Conservation (phyloP, 2,888 invertebrate species). For the Drepana falcataria region DNA sequence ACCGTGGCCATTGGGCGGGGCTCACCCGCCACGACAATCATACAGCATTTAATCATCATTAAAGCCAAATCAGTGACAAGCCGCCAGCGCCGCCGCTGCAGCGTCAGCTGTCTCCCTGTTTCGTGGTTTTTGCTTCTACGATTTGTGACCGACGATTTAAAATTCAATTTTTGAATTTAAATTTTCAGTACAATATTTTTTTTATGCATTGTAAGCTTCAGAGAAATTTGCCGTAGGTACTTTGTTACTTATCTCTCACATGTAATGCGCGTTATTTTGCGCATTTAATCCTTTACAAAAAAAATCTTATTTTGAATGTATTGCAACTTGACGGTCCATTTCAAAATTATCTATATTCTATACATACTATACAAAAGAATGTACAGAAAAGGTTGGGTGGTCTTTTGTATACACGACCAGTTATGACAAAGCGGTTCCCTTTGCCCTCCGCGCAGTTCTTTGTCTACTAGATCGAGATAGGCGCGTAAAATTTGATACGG, state of each 20-base stretch:
- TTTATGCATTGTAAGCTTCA: not conserved
- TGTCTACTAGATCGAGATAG: conserved; percentile 76
- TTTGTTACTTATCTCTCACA: not conserved
- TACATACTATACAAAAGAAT: conserved; percentile 53
- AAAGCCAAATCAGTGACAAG: conserved; percentile 66
- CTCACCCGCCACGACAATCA: conserved; percentile 66
- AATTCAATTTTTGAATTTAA: conserved; percentile 23
- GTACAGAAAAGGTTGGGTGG: conserved; percentile 55
- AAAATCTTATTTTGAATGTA: conserved; percentile 12
- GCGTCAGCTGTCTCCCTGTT: conserved; percentile 39
- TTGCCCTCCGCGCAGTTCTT: conserved; percentile 57
- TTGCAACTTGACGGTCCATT: conserved; percentile 54
- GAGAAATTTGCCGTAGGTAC: too few species aligned
- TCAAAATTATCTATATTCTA: conserved; percentile 52
- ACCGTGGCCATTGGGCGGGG: conserved; percentile 18
- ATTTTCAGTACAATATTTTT: not conserved
- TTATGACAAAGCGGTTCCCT: conserved; percentile 72
- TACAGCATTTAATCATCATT: conserved; percentile 76
- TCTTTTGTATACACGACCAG: conserved; percentile 68
- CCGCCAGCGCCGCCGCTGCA: conserved; percentile 59
- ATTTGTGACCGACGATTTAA: conserved; percentile 41
- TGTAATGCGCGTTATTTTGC: not conserved
- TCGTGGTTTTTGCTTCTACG: conserved; percentile 47
- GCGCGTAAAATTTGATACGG: conserved; percentile 77
- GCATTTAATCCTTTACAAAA: not conserved